Conservation (phyloP, 2,888 invertebrate genomes). For the Ichneumon xanthorius region DNA sequence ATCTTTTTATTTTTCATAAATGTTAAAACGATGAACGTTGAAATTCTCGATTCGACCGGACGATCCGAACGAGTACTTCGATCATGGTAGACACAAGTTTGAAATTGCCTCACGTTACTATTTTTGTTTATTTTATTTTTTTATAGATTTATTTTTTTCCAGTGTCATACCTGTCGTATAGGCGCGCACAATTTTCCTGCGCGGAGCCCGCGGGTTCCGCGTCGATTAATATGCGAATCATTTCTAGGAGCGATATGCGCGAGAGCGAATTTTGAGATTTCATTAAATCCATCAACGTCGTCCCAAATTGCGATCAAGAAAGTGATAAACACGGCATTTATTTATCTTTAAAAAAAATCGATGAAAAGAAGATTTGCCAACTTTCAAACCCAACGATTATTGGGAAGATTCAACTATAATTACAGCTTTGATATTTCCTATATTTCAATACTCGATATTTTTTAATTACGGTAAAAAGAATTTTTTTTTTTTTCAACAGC, state of each 20-base stretch:
- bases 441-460: not conserved
- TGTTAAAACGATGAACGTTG: slow-evolving; percentile 1
- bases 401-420: not conserved
- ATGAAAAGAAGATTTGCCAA: not conserved
- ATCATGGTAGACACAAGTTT: slow-evolving; percentile 84
- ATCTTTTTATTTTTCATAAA: slow-evolving; percentile 12
- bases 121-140: slow-evolving; percentile 35
- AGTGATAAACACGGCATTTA: not conserved
- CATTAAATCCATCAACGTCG: not conserved
- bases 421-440: not conserved
- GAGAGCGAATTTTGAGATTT: slow-evolving; percentile 15
- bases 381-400: not conserved
- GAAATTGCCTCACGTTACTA: slow-evolving; percentile 76
- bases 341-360: not conserved
- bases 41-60: slow-evolving; percentile 65
- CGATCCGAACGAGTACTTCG: slow-evolving; percentile 72
- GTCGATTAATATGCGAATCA: not conserved
- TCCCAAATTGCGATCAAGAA: not conserved
- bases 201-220: not conserved
- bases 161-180: slow-evolving; percentile 45
- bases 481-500: not conserved
- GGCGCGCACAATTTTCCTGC: not conserved
- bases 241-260: not conserved
- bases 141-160: slow-evolving; percentile 31
- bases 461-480: not conserved